Conservation (phyloP, 1,140 invertebrate species). For the Notospermus geniculatus region DNA sequence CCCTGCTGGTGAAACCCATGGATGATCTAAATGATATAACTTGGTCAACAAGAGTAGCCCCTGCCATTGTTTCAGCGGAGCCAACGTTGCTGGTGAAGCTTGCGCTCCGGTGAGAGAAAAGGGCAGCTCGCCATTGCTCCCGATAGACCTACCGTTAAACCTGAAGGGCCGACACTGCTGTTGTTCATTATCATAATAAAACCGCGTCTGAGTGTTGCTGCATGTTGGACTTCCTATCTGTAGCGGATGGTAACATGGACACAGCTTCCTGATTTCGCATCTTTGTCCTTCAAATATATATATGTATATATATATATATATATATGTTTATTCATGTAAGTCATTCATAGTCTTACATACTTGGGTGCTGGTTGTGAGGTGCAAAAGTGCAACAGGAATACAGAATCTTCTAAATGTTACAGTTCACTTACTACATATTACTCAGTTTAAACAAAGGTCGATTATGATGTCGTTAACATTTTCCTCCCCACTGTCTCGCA, state of each 20-base stretch:
- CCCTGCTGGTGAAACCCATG: no score
- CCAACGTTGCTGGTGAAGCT: no score
- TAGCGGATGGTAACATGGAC: constrained; percentile 41
- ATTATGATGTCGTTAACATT: no score
- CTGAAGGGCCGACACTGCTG: constrained; percentile 45
- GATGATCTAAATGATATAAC: no score
- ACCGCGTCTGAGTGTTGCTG: constrained; percentile 33
- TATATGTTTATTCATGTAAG: no score
- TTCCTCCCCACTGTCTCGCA: no score
- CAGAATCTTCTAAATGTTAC: constrained; percentile 33
- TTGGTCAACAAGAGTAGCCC: constrained; percentile 38
- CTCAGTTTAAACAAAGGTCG: no score
- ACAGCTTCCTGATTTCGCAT: constrained; percentile 35
- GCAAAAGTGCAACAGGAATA: no score
- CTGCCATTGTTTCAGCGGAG: constrained; percentile 29
- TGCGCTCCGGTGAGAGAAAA: no score
- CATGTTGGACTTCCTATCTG: constrained; percentile 34
- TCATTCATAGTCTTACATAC: no score
- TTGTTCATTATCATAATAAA: constrained; percentile 42
- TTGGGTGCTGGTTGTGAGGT: no score
- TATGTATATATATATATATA: constrained; percentile 40
- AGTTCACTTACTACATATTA: constrained; percentile 36
- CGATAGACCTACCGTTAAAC: constrained; percentile 39
- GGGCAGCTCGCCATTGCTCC: no score
- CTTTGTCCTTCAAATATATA: constrained; percentile 38